Evolutionary conservation across 2,888 invertebrate genomes (phyloP), one percentile per base, ranked within the genome.

Genomic region (Ochropacha duplaris): DNA sequence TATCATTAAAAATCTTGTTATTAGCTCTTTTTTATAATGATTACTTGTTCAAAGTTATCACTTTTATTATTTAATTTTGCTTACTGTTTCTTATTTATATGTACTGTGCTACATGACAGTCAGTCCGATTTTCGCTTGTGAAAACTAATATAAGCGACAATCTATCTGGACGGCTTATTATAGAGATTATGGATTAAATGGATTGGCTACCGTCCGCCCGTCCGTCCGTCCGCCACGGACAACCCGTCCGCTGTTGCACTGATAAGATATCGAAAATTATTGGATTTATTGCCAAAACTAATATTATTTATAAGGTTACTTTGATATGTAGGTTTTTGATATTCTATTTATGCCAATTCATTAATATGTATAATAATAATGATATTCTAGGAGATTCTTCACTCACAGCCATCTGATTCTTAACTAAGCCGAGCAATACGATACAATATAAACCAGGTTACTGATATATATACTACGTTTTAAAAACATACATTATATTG

Each of bases 221-320:
- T 24, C n/a, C 39, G 39, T 0, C 39, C 44, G 44, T 36, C 36
- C 44, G 44, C 44, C 19, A 44, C 44, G 44, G 44, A 9, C 39
- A 19, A 44, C 16, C 9, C 44, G 44, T 19, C 16, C 44, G 19
- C 44, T n/a, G 19, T 44, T 52, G 36, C 51, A 24, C 24, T 26
- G 61, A 61, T 61, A 61, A 61, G 61, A 61, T 61, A 61, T 49
- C n/a, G 22, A 26, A 36, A 36, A 54, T 49, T 57, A 31, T 31
- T 16, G 54, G 55, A 60, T 55, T 60, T 57, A 50, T 55, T 34
- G 39, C 49, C 52, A 49, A 26, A 50, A 59, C 49, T 59, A 56
- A 24, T 39, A 54, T 54, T 36, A 26, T 26, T 34, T 28, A 34
- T 28, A 36, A 56, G 34, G 26, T 39, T 36, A 49, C 39, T 5